A percentile compares a stretch with the other conserved stretches of the same genome.
These are phyloP conservation scores for Clarias platycephalus DNA, from an alignment of 2,797 vertebrate genomes.

Conservation along the genomic window DNA sequence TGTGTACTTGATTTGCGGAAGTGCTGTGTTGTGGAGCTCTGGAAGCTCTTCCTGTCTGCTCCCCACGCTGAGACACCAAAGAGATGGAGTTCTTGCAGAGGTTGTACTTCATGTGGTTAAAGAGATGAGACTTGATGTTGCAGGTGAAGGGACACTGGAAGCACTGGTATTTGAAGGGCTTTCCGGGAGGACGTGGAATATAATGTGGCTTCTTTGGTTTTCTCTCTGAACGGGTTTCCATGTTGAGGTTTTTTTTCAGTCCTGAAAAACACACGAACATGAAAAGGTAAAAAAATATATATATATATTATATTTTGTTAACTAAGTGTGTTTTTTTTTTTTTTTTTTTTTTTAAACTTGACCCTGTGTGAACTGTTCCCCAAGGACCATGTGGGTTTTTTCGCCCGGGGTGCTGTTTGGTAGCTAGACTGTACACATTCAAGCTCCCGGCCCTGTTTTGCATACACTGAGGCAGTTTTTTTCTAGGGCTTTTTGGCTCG, in stretches of 20 bases:
- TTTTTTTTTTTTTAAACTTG: background rate
- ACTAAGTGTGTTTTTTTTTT: background rate
- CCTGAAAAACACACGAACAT: slow-evolving; percentile 42
- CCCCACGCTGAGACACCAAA: slow-evolving; percentile 84
- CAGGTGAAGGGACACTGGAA: slow-evolving; percentile 99
- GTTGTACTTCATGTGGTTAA: slow-evolving; percentile 99
- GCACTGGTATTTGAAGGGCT: slow-evolving; percentile 98
- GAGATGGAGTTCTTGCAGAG: slow-evolving; percentile 98
- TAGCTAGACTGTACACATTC: slow-evolving; percentile 47
- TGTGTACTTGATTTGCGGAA: slow-evolving; percentile 48
- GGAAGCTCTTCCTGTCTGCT: slow-evolving; percentile 66
- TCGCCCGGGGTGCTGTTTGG: slow-evolving; percentile 38
- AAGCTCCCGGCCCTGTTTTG: slow-evolving; percentile 40
- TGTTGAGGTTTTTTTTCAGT: slow-evolving; percentile 53
- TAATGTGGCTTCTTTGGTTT: slow-evolving; percentile 98
- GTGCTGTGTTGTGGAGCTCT: slow-evolving; percentile 63
- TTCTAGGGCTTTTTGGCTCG: slow-evolving; percentile 36
- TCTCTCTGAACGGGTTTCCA: slow-evolving; percentile 87
- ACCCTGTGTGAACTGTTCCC: slow-evolving; percentile 7
- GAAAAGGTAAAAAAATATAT: background rate
- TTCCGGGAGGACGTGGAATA: slow-evolving; percentile 93
- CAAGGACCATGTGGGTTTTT: slow-evolving; percentile 7
- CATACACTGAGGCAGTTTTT: slow-evolving; percentile 44
- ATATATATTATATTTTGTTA: background rate
- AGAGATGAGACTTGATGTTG: slow-evolving; percentile 98